Conservation (phyloP, 2,113 vertebrate genomes). For the Deroptyus accipitrinus region DNA sequence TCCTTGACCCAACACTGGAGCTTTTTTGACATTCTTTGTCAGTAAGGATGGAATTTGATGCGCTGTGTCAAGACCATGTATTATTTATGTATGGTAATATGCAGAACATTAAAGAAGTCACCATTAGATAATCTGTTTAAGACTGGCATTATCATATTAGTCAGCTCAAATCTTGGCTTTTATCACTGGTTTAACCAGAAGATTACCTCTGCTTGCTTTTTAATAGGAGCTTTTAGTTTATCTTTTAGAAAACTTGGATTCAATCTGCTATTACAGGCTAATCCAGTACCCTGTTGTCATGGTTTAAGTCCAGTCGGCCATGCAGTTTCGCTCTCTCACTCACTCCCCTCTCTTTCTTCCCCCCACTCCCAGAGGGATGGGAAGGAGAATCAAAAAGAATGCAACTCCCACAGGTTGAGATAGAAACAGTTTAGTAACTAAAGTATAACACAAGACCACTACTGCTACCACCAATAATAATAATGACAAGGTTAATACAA, state of each 20-base stretch:
- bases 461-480: no score
- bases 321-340: no score
- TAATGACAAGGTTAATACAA: no score
- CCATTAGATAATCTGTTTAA: neutral
- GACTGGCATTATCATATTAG: neutral
- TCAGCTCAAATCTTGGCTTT: neutral
- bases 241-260: neutral
- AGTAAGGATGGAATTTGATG: neutral
- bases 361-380: no score
- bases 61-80: neutral
- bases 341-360: no score
- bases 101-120: neutral
- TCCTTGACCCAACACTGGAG: neutral
- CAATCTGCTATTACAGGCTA: neutral
- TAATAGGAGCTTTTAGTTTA: neutral
- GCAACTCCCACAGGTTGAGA: no score
- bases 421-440: no score
- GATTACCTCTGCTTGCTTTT: neutral
- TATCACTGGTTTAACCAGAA: neutral
- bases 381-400: no score
- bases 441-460: no score
- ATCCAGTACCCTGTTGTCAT: neutral
- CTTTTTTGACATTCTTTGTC: neutral
- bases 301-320: no score
- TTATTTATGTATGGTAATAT: neutral